Evolutionary conservation across 2,113 vertebrate genomes (phyloP), one percentile per base, ranked within the genome.

Genomic region (Rhinoderma darwinii): DNA sequence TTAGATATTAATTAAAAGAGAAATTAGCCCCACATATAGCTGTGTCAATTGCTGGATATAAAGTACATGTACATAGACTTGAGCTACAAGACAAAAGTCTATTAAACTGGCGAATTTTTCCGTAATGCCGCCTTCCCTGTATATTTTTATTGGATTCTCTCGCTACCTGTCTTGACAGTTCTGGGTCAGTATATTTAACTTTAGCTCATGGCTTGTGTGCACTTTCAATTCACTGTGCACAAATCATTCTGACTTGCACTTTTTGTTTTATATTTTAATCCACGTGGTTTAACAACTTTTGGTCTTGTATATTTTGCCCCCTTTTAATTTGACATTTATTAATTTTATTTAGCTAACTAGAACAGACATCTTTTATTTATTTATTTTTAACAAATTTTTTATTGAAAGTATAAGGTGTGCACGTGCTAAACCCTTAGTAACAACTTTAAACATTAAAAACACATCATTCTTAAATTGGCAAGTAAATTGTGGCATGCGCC

Each of bases 161-260:
- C 43, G 27, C 66, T 30, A 76, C 73, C 39, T 76, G 30, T 6
- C n/a, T 76, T 76, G 73, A 76, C 73, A 76, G 73, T 76, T 76
- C 43, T 76, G 73, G 73, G 73, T 76, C 73, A 76, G 22, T 47
- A 50, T 76, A 50, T 39, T 76, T 75, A 50, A 30, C n/a, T 44
- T 76, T n/a, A n/a, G 37, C 43, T 27, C 50, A 76, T 50, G n/a
- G 12, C 73, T 47, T 47, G 14, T 47, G n/a, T 76, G 43, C 73
- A 76, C 73, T 25, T 43, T 74, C 37, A 25, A 7, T 74, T 74
- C 20, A 41, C 68, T 74, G 9, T 74, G 70, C 20, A 41, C 37
- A 43, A 41, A 74, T 76, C 37, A 30, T 76, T 76, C 15, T 76
- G 73, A 76, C 73, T 47, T 27, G 20, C 41, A 74, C 72, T 74